Evolutionary conservation across 2,888 invertebrate genomes (phyloP).

Genomic region (Lymantria dispar): DNA sequence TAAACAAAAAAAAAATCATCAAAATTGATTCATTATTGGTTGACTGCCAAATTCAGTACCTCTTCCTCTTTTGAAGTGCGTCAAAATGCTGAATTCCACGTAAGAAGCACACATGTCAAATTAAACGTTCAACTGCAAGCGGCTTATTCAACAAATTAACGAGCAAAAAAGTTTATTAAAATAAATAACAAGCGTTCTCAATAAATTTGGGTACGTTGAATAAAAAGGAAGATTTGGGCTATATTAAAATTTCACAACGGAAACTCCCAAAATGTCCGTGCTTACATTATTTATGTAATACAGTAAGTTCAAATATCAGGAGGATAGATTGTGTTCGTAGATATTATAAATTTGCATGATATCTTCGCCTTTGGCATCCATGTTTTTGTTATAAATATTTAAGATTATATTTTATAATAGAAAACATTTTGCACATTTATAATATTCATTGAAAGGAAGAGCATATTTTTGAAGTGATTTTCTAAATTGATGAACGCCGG

Average conservation of each 20-base stretch:
- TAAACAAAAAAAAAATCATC: no score
- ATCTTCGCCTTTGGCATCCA: slow-evolving; percentile 17
- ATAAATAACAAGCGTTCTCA: slow-evolving; percentile 28
- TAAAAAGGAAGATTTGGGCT: slow-evolving; percentile 27
- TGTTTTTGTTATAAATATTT: slow-evolving; percentile 11
- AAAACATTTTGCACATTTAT: no score
- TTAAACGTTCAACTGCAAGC: slow-evolving; percentile 1
- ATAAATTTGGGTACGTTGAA: slow-evolving; percentile 18
- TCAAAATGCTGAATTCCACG: no score
- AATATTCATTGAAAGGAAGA: no score
- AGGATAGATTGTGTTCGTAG: slow-evolving; percentile 7
- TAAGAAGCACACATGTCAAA: background rate
- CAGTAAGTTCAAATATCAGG: slow-evolving; percentile 32
- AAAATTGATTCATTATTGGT: no score
- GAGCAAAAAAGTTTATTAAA: slow-evolving; percentile 25
- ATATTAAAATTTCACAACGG: slow-evolving; percentile 41
- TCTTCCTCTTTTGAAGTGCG: no score
- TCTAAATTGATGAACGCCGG: no score
- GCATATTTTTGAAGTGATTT: no score
- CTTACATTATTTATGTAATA: slow-evolving; percentile 42
- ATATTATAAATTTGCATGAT: slow-evolving; percentile 16
- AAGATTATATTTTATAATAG: no score
- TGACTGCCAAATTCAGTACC: no score
- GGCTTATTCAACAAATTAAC: slow-evolving; percentile 18
- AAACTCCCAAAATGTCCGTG: slow-evolving; percentile 19